These are phyloP conservation scores for Gryllus longicercus DNA, from an alignment of 2,888 invertebrate species.

Conservation along the genomic window DNA sequence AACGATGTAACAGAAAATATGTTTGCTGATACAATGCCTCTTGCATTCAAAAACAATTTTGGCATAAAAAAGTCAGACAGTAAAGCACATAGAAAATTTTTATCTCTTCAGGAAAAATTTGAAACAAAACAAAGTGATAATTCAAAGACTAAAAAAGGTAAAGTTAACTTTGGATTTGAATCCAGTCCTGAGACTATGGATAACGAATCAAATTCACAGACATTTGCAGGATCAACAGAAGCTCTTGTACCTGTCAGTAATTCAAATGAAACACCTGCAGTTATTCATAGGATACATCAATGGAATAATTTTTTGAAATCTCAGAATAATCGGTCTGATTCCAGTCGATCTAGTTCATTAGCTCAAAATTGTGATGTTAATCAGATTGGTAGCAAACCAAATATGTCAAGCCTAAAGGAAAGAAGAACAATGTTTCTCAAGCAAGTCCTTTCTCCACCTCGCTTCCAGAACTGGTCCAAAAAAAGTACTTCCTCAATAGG, in stretches of 20 bases:
- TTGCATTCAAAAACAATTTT: background rate
- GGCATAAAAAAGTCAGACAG: background rate
- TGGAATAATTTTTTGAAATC: slow-evolving; percentile 38
- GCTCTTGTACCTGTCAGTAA: slow-evolving; percentile 40
- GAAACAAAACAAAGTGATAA: background rate
- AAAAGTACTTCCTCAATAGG: slow-evolving; percentile 42
- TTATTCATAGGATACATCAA: slow-evolving; percentile 38
- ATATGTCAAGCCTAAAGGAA: slow-evolving; percentile 49
- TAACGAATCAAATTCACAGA: background rate
- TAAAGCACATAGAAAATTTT: background rate
- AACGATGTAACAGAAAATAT: background rate
- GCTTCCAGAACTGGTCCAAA: slow-evolving; percentile 50
- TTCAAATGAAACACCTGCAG: slow-evolving; percentile 43
- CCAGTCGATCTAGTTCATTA: slow-evolving; percentile 17
- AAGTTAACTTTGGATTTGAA: background rate
- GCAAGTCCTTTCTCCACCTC: slow-evolving; percentile 58
- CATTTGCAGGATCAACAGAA: background rate
- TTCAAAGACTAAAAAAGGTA: background rate
- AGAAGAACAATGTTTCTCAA: slow-evolving; percentile 56
- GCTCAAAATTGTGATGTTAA: slow-evolving; percentile 24
- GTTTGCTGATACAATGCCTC: background rate
- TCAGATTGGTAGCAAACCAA: slow-evolving; percentile 26
- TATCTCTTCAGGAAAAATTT: background rate
- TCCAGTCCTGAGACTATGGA: background rate
- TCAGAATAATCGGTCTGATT: slow-evolving; percentile 21